Evolutionary conservation across 2,888 invertebrate genomes (phyloP), one percentile per base, ranked within the genome.

Genomic region (Keiferia lycopersicella): DNA sequence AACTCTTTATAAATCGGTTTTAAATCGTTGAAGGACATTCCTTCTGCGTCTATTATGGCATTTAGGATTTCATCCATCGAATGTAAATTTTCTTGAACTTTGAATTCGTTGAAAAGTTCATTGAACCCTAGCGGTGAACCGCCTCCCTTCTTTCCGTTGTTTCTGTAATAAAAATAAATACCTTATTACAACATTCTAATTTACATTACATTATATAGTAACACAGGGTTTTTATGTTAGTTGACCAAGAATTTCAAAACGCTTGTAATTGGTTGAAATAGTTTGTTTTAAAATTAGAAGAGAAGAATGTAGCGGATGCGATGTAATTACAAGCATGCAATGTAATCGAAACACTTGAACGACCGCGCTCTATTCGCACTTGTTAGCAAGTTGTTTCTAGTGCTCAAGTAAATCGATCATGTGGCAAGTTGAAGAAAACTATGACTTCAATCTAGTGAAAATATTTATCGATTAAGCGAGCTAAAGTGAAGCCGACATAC

Each of bases 1-100:
- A 98, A 96, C 86, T 97, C 97, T 83, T 97, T 97, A 82, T 98
- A 97, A 68, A 97, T 96, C 53, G 97, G 97, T 83, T 97, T 97
- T 67, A 98, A 92, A 78, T 97, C 97, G 88, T 97, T 97, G 84
- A 97, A 97, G 64, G 97, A 97, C 97, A 97, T 97, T 66, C 97
- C 97, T 82, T 97, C 96, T 41, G 97, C 95, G 84, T 97, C 96
- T 74, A 98, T 96, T 80, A 98, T 97, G 78, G 96, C 96, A 76
- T 95, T 96, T 61, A 98, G 92, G 74, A 97, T 97, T 76, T 97
- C 97, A 80, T 97, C 97, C 87, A 97, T 94, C 64, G 96, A 97
- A 80, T 96, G 96, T 62, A 97, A 93, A 76, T 97, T 97, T 88
- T 97, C 97, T 87, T 97, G 96, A 76, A 96, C 94, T 74, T 96